Evolutionary conservation across 2,113 vertebrate species (phyloP).

Genomic region (Spilogale gracilis): DNA sequence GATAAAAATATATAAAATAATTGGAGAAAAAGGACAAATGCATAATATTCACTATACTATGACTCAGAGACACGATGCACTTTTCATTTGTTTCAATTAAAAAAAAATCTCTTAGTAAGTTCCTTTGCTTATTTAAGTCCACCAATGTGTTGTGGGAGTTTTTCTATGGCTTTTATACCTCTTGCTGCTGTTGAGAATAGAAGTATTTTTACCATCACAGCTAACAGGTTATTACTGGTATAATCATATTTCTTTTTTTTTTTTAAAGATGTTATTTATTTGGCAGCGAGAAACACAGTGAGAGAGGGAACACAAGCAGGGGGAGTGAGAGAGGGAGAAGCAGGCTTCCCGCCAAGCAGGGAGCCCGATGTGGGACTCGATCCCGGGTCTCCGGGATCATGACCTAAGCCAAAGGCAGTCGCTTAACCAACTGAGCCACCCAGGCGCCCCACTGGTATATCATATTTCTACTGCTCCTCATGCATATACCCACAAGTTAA

Average conservation of each 20-base stretch:
- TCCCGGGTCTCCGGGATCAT: no score
- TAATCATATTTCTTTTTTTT: background rate
- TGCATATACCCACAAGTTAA: background rate
- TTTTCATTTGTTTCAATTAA: background rate
- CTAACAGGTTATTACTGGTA: background rate
- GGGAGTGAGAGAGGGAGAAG: no score
- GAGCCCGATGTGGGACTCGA: no score
- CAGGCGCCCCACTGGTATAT: background rate
- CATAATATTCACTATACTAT: constrained; percentile 17
- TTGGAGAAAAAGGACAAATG: background rate
- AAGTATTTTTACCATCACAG: background rate
- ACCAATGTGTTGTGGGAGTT: background rate
- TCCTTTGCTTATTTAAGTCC: background rate
- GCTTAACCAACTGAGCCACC: no score
- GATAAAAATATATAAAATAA: constrained; percentile 38
- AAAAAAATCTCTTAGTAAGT: background rate
- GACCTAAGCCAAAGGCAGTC: no score
- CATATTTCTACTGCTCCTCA: background rate
- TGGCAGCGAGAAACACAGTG: no score
- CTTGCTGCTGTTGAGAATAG: background rate
- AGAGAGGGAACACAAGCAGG: no score
- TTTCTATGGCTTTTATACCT: constrained; percentile 7
- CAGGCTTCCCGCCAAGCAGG: no score
- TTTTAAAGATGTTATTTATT: no score
- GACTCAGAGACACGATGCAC: background rate